Evolutionary conservation across 2,888 invertebrate genomes (phyloP).

Genomic region (Trisateles emortualis): DNA sequence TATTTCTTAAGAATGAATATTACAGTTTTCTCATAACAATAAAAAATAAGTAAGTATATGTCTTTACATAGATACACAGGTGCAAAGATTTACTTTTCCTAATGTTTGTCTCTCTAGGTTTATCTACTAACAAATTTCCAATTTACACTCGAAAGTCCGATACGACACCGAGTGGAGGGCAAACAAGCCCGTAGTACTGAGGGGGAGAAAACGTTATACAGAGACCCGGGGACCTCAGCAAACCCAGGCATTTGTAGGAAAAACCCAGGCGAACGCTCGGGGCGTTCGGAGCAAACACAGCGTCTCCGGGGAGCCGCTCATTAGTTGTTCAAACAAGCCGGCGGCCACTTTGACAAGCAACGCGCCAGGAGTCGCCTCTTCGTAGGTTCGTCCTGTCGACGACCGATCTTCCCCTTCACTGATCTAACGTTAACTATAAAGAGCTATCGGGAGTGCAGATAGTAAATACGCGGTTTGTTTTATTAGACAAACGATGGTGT

Average conservation of each 20-base stretch:
- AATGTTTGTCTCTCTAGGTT: slow-evolving; percentile 22
- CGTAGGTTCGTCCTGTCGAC: slow-evolving; percentile 57
- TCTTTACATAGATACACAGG: background rate
- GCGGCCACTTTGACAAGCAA: slow-evolving; percentile 85
- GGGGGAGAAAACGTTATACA: slow-evolving; percentile 25
- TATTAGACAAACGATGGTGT: slow-evolving; percentile 56
- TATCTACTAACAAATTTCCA: slow-evolving; percentile 66
- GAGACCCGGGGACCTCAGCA: slow-evolving; percentile 54
- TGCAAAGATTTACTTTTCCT: background rate
- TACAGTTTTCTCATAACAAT: too few relatives aligned
- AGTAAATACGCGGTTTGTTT: slow-evolving; percentile 72
- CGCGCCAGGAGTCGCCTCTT: slow-evolving; percentile 65
- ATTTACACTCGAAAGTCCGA: slow-evolving; percentile 73
- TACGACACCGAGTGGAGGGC: slow-evolving; percentile 69
- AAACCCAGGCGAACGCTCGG: slow-evolving; percentile 63
- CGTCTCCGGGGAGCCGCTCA: slow-evolving; percentile 84
- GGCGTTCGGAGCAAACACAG: slow-evolving; percentile 75
- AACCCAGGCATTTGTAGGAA: slow-evolving; percentile 70
- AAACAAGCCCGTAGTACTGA: slow-evolving; percentile 59
- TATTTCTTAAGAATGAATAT: too few relatives aligned
- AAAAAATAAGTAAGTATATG: background rate
- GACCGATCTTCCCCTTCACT: slow-evolving; percentile 77
- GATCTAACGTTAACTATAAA: slow-evolving; percentile 76
- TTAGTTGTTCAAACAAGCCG: slow-evolving; percentile 85
- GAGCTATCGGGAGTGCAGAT: slow-evolving; percentile 70